Base-by-base conservation (phyloP, 2,888 invertebrate species). In the Eupeodes luniger region DNA sequence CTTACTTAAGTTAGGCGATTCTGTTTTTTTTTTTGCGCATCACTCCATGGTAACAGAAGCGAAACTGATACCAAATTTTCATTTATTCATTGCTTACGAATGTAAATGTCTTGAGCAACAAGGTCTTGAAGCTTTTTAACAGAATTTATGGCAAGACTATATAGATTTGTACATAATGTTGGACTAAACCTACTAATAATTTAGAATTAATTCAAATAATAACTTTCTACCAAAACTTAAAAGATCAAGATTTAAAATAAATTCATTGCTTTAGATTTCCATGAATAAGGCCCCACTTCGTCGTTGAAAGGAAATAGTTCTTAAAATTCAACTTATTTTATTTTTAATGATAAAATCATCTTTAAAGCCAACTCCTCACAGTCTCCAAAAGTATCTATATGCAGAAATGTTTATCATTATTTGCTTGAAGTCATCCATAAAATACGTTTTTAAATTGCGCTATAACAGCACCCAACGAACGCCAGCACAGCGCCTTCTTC, bases 351-450 rank as follows among this genome's bases (percentile, higher is more conserved):
- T 86, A 86, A 86, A 62, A 87, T 87, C 87, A 84, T 87, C 57
- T 53, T 80, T 67, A 27, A 69, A 57, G 74, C 66, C 62, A 75
- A 61, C 47, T 53, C 44, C 44, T 81, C 36, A 14, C 11, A 64
- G 47, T 81, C 19, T 70, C 36, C 34, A 40, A 14, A 27, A 36
- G 36, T 70, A 10, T 51, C 66, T 69, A 57, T 51, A 66, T 66
- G 53, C 49, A 27, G 16, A 44, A 53, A 69, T 34, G 64, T 49
- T 34, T 34, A 59, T 34, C 59, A 59, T 62, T 72, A 78, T 86
- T 67, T 72, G 78, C 78, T 76, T 64, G n/a, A 76, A 83, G 83
- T 80, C 79, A 87, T 87, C 78, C 79, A 75, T 80, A 80, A 55
- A 79, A 86, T 55, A 57, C 51, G 75, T n/a, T 75, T 83, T 70